Base-by-base conservation (phyloP, 2,113 vertebrate species). In the Calidris pugnax region DNA sequence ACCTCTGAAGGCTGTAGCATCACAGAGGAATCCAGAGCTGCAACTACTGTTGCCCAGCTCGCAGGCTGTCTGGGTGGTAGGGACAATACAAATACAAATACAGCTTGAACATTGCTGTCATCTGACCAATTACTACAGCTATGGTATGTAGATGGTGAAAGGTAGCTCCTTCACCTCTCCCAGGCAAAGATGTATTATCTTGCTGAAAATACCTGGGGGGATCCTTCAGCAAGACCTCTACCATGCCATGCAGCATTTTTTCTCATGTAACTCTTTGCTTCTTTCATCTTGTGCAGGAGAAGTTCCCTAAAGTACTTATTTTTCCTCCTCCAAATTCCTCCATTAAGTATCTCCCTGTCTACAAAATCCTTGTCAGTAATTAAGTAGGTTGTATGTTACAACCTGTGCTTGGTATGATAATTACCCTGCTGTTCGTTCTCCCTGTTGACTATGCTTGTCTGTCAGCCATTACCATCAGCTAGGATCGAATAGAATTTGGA, bases 361-460 rank as follows among this genome's bases (percentile, higher is more conserved):
- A 39, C 32, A 71, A 92, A 95, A 85, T 84, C 55, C 43, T 86
- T 81, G 64, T 27, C 59, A 64, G 51, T 89, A 95, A 95, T 94
- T 94, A 81, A 84, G 84, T 81, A 84, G 68, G 24, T 89, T 66
- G 48, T 72, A 51, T 37, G 20, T 68, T 85, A 68, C 51, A 92
- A 14, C 59, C 71, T 90, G 33, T 77, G 69, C 51, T 56, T 75
- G 45, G 80, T 87, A 89, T 67, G 81, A 59, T 81, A 81, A 96
- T 91, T 92, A 84, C 26, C 80, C 68, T 71, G 27, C 68, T 89
- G 47, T 71, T 75, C 91, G 56, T 84, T 85, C 48, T 96, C 56
- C 43, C 51, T 87, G 51, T 81, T 92, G 76, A 60, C 86, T 77
- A 1, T 50, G 33, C 74, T 95, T 33, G 37, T 90, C 51, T 89